Conservation (phyloP, 1,140 invertebrate species). For the Plodia interpunctella region DNA sequence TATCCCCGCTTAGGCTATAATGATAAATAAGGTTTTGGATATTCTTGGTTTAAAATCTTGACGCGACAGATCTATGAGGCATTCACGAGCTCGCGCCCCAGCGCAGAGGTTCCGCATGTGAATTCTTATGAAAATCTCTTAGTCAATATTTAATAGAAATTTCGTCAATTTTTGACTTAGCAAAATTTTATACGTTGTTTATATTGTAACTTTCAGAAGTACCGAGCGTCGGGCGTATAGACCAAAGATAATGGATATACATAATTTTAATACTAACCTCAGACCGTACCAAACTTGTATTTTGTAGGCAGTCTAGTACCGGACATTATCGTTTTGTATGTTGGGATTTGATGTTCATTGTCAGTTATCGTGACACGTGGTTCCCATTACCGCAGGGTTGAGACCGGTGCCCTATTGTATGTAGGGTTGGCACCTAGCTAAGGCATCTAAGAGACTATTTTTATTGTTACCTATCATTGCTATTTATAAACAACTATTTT, state of each 20-base stretch:
- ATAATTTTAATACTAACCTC: constrained; percentile 72
- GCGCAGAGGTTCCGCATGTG: constrained; percentile 53
- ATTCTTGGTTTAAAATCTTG: constrained; percentile 63
- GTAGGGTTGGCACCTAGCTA: constrained; percentile 18
- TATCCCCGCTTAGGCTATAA: constrained; percentile 72
- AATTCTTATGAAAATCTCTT: constrained; percentile 76
- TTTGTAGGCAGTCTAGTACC: constrained; percentile 45
- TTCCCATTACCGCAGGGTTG: constrained; percentile 10
- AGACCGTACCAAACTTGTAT: constrained; percentile 70
- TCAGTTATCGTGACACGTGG: not conserved
- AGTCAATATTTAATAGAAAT: constrained; percentile 75
- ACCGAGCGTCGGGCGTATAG: constrained; percentile 63
- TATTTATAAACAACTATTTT: constrained; percentile 13
- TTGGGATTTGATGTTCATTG: not conserved
- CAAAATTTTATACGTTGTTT: constrained; percentile 76
- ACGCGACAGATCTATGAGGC: constrained; percentile 57
- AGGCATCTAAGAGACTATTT: constrained; percentile 17
- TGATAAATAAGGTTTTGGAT: constrained; percentile 71
- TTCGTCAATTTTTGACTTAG: constrained; percentile 76
- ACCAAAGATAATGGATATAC: constrained; percentile 73
- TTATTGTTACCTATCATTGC: constrained; percentile 22
- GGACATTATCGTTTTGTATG: not conserved
- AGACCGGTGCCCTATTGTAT: constrained; percentile 7
- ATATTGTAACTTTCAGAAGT: constrained; percentile 63
- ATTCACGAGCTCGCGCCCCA: constrained; percentile 30